Evolutionary conservation across 2,888 invertebrate genomes (phyloP), one percentile per base, ranked within the genome.

Genomic region (Ctena decussata): DNA sequence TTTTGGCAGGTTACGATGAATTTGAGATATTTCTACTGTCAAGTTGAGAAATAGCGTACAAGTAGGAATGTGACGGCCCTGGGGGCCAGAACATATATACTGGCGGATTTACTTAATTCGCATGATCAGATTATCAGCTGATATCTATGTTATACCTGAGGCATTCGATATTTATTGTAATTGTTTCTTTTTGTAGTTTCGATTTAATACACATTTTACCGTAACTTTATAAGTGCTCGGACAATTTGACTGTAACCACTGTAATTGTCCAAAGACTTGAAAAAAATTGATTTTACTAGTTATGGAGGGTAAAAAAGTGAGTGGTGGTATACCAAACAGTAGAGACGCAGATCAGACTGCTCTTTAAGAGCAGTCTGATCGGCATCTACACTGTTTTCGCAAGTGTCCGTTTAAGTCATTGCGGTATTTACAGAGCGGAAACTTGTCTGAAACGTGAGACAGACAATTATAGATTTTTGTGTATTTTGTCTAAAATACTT

Each of bases 101-200:
- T 8, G 3, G 35, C 3, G 8, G 65, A 65, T 65, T 65, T 65
- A 65, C 35, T 60, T 65, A 35, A 57, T 57, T 2, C 12, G 24
- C 35, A 21, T 65, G 65, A 65, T 35, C 65, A 35, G 65, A 65
- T 35, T 11, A 65, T 65, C 65, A 65, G 65, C 32, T 65, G 65
- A 35, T 65, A 57, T 12, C n/a, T 30, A 35, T 65, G 32, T 65
- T 18, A 11, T 35, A 65, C 65, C 65, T 65, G 15, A 65, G 65
- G 65, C 32, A 5, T 12, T 65, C 5, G 65, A 30, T 35, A 65
- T 65, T 65, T 65, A 35, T 65, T 65, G 21, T 65, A 65, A 65
- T 65, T 65, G 65, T 65, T 32, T 65, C 65, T 65, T 35, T 65
- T 65, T 65, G 35, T 65, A 65, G 60, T 60, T 60, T 24, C 27